Conservation (phyloP, 2,888 invertebrate species). For the Archaeoteleia sp. region DNA sequence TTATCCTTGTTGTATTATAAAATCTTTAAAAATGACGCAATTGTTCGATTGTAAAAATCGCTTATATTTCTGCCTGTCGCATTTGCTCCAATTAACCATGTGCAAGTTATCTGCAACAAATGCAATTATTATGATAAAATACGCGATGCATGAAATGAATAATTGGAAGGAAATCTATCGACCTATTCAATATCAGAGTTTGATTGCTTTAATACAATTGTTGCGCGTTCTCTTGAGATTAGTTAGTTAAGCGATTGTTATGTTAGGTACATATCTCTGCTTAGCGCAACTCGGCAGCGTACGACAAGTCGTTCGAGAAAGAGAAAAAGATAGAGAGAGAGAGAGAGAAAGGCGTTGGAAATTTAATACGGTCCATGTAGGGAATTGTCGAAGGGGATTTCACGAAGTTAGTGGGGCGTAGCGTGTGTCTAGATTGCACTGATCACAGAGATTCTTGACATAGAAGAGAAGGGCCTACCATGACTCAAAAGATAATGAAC, state of each 20-base stretch:
- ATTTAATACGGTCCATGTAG: slow-evolving; percentile 54
- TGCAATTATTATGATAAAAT: slow-evolving; percentile 11
- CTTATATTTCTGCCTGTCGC: background rate
- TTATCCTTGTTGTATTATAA: too few species aligned
- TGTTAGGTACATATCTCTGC: slow-evolving; percentile 25
- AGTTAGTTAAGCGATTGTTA: slow-evolving; percentile 48
- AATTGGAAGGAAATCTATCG: slow-evolving; percentile 41
- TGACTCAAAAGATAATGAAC: slow-evolving; percentile 37
- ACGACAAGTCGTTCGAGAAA: slow-evolving; percentile 39
- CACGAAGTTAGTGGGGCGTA: slow-evolving; percentile 53
- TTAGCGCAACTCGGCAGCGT: slow-evolving; percentile 30
- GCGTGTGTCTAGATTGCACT: slow-evolving; percentile 52
- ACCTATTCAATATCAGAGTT: slow-evolving; percentile 31
- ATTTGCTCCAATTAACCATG: background rate
- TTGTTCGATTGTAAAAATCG: too few species aligned
- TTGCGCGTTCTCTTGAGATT: slow-evolving; percentile 43
- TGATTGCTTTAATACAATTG: slow-evolving; percentile 37
- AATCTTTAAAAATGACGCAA: too few species aligned
- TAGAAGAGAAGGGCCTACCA: slow-evolving; percentile 45
- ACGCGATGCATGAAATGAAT: slow-evolving; percentile 44
- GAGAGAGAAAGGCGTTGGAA: slow-evolving; percentile 53
- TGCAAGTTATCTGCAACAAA: background rate
- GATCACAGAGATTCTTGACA: slow-evolving; percentile 51
- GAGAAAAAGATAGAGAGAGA: slow-evolving; percentile 29
- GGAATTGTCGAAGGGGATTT: slow-evolving; percentile 52